Evolutionary conservation across 2,113 vertebrate species (phyloP).

Genomic region (Equus przewalskii): DNA sequence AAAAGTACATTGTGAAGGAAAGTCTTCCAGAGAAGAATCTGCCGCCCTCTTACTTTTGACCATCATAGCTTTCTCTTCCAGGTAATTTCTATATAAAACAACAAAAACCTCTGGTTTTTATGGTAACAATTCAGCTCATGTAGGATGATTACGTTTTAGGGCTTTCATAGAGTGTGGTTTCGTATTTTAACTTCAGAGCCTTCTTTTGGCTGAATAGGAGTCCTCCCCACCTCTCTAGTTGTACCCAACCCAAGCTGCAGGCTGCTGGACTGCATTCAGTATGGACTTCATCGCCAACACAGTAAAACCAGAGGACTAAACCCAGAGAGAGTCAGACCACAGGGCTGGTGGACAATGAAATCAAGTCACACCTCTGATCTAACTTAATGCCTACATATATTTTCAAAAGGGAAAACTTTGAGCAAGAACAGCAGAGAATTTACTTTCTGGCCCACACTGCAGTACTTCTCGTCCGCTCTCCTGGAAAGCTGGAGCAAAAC

Average conservation of each 20-base stretch:
- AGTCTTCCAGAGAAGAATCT: background rate
- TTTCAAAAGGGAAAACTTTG: constrained; percentile 43
- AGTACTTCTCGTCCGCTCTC: background rate
- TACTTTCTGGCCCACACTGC: background rate
- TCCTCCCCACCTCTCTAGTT: background rate
- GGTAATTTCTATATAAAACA: background rate
- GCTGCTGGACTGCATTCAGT: background rate
- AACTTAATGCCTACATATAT: background rate
- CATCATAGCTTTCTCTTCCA: constrained; percentile 16
- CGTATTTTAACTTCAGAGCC: background rate
- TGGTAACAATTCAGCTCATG: background rate
- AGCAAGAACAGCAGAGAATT: background rate
- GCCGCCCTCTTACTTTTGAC: background rate
- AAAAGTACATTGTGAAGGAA: background rate
- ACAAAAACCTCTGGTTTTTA: background rate
- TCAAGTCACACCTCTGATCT: background rate
- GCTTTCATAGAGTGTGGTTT: background rate
- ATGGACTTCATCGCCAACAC: background rate
- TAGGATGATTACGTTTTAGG: background rate
- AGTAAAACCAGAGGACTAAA: background rate
- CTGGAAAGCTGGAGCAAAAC: constrained; percentile 60
- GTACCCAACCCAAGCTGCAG: background rate
- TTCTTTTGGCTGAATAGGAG: background rate
- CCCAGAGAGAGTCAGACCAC: background rate
- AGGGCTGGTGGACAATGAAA: background rate